Evolutionary conservation across 2,888 invertebrate species (phyloP), one percentile per base, ranked within the genome.

Genomic region (Hedya salicella): DNA sequence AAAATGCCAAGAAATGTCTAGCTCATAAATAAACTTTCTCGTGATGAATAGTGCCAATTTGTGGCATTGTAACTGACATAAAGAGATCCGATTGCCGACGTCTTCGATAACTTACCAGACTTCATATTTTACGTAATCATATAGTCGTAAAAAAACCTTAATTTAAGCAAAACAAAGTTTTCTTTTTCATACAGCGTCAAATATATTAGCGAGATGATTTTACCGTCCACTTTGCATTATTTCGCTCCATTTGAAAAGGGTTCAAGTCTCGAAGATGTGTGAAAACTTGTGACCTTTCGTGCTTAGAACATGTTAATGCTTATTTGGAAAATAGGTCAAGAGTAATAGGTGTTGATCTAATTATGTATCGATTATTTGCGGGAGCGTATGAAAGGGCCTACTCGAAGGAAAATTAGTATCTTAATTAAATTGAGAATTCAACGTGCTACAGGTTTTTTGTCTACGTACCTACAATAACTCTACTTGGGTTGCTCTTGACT

Each of bases 21-120:
- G 25, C 48, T n/a, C 17, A 48, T 46, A 62, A 36, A 46, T 62
- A 62, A 39, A 16, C 25, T 25, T 17, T 44, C 17, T 40, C 9
- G 8, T 54, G 62, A 54, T 48, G 54, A 54, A 62, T 62, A 48
- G 46, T 30, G 39, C 39, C 48, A 62, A 59, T 65, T 25, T 60
- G 59, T 52, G 21, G 13, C 61, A 54, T 67, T 54, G 61, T 56
- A 30, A 42, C 21, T 13, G 30, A 48, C 14, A 61, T 49, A 67
- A 61, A 39, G 46, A 42, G 19, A 46, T 46, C 40, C 63, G 62
- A 67, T 67, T 67, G 57, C 54, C 25, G 42, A 16, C 40, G n/a
- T n/a, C n/a, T n/a, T n/a, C n/a, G 16, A 50, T 32, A n/a, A 53
- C 5, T 14, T 9, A 11, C 9, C 14, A 14, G 9, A 9, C 19